A percentile compares a stretch with the other conserved stretches of the same genome.
Conservation (phyloP, 2,888 invertebrate genomes). For the Nephrotoma guestfalica region DNA sequence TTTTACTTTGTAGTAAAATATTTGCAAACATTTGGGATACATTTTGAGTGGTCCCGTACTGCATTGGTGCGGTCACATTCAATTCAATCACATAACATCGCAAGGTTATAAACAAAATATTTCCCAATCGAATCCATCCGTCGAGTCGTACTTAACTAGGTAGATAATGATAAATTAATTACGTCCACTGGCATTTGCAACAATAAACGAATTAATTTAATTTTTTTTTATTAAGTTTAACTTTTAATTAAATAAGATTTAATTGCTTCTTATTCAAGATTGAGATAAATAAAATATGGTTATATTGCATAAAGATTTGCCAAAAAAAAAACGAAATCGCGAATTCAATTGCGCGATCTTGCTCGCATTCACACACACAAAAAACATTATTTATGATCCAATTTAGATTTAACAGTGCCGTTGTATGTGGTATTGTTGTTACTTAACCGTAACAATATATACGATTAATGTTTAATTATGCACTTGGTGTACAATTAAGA, state of each 20-base stretch:
- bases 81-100: neutral
- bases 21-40: neutral
- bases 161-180: neutral
- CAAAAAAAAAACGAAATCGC: neutral
- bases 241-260: neutral
- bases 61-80: neutral
- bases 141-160: neutral
- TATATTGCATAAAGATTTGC: neutral
- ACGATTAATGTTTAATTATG: neutral
- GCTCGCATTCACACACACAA: neutral
- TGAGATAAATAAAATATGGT: neutral
- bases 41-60: neutral
- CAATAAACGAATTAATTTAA: neutral
- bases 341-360: neutral
- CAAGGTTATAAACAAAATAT: neutral
- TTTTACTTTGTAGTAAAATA: neutral
- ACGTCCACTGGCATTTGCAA: neutral
- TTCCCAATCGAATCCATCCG: neutral
- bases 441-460: neutral
- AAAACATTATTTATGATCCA: neutral
- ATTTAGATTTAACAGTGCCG: neutral
- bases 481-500: neutral
- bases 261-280: neutral
- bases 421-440: neutral
- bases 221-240: neutral